A percentile compares a stretch with the other conserved stretches of the same genome.
Conservation (phyloP, 2,797 vertebrate genomes). For the Centropyge bicolor region DNA sequence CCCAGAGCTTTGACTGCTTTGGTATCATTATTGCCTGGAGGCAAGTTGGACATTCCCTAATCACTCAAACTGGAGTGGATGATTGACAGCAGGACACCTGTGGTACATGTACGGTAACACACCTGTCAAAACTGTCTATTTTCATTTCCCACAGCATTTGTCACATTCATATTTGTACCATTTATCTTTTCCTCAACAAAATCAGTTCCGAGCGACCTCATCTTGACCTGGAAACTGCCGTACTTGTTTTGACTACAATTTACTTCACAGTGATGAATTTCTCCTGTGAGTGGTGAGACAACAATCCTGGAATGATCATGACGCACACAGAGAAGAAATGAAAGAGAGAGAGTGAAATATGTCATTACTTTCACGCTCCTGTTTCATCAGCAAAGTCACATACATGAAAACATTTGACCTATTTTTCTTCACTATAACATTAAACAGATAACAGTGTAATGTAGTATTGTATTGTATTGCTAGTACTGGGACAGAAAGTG, state of each 20-base stretch:
- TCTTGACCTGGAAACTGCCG: constrained; percentile 22
- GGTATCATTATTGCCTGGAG: constrained; percentile 55
- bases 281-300: background rate
- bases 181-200: constrained; percentile 38
- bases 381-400: constrained; percentile 22
- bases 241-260: constrained; percentile 12
- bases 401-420: background rate
- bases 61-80: constrained; percentile 51
- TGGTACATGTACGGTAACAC: constrained; percentile 46
- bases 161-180: constrained; percentile 52
- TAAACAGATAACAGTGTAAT: constrained; percentile 22
- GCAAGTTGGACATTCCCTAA: constrained; percentile 44
- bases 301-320: background rate
- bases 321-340: background rate
- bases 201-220: constrained; percentile 10
- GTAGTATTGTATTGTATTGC: background rate
- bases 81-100: constrained; percentile 66
- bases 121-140: constrained; percentile 57
- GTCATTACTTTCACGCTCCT: background rate
- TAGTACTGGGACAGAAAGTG: constrained; percentile 13
- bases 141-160: constrained; percentile 61
- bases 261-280: constrained; percentile 13
- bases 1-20: constrained; percentile 32
- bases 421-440: background rate
- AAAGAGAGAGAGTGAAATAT: background rate